Conservation (phyloP, 2,113 vertebrate genomes). For the Hyperoodon ampullatus region DNA sequence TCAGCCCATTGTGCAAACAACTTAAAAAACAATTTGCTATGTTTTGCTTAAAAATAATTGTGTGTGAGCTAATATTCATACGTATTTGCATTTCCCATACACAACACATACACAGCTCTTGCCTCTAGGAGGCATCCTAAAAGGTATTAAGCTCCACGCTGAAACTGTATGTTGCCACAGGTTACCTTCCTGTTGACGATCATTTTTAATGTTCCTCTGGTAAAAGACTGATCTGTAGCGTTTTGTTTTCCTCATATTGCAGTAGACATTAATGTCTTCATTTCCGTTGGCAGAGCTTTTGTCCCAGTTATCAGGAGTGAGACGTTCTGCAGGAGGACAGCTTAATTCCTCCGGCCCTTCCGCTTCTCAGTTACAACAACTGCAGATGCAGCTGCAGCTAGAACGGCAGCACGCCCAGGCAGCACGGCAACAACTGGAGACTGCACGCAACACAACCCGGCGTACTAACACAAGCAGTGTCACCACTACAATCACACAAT, state of each 20-base stretch:
- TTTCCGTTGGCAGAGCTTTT: slow-evolving; percentile 93
- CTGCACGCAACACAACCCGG: slow-evolving; percentile 94
- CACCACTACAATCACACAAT: slow-evolving; percentile 91
- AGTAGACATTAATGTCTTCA: background rate
- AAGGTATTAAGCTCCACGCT: background rate
- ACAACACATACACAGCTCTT: background rate
- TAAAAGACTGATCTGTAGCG: background rate
- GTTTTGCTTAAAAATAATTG: background rate
- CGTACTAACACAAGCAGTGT: slow-evolving; percentile 95
- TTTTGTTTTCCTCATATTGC: background rate
- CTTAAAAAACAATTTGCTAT: background rate
- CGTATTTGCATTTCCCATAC: background rate
- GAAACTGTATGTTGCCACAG: background rate
- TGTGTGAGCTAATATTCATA: background rate
- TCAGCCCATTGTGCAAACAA: background rate
- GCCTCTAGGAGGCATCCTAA: background rate
- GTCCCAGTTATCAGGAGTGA: slow-evolving; percentile 98
- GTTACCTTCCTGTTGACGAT: background rate
- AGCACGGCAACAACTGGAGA: slow-evolving; percentile 96
- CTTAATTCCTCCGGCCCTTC: slow-evolving; percentile 98
- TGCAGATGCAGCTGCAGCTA: slow-evolving; percentile 99
- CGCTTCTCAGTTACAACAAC: slow-evolving; percentile 97
- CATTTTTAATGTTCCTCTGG: background rate
- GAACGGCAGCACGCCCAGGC: slow-evolving; percentile 98
- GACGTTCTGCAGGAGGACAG: slow-evolving; percentile 97